Base-by-base conservation (phyloP, 2,888 invertebrate genomes). In the Mechanitis mazaeus region DNA sequence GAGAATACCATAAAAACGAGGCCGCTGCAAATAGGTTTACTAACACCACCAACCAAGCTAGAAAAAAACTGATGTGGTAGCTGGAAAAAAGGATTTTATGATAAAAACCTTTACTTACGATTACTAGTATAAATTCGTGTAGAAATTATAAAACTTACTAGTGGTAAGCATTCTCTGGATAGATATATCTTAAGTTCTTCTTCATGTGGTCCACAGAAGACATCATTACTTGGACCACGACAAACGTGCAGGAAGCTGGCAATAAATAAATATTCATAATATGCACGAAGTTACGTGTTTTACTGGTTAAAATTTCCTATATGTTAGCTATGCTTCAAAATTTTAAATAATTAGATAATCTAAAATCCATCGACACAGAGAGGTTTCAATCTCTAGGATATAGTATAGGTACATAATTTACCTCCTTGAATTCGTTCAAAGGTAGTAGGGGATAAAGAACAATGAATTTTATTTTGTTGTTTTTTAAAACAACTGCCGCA, bases 161-260 rank as follows among this genome's bases (percentile, higher is more conserved):
- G 73, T 94, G 92, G 33, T 87, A 84, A 11, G 95, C 93, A 47
- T 90, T 91, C 46, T 90, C 87, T 0, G 96, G 96, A 79, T 94
- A 94, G 1, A 93, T 89, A 65, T 91, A 92, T 65, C 91, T 91
- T 35, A 95, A 87, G 77, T 93, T 87, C 63, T 92, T 91, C 69
- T 91, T 91, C 73, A 95, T 94, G 76, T 95, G 94, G 58, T 94
- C 93, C 56, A 95, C 93, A 0, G 94, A 92, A 3, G 94, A 93
- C 72, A 94, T 92, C 66, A 95, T 91, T 0, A 96, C 96, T 87
- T 96, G 96, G 54, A 96, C 93, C 45, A 96, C 95, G 1, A 96
- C 95, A 70, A 96, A 91, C 12, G 94, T 93, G 66, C 95, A 95
- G 3, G 94, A 93, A 60, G 94, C 96, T 93, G 87, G 31, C 88